Evolutionary conservation across 2,113 vertebrate species (phyloP).

Genomic region (Limnothrissa miodon): DNA sequence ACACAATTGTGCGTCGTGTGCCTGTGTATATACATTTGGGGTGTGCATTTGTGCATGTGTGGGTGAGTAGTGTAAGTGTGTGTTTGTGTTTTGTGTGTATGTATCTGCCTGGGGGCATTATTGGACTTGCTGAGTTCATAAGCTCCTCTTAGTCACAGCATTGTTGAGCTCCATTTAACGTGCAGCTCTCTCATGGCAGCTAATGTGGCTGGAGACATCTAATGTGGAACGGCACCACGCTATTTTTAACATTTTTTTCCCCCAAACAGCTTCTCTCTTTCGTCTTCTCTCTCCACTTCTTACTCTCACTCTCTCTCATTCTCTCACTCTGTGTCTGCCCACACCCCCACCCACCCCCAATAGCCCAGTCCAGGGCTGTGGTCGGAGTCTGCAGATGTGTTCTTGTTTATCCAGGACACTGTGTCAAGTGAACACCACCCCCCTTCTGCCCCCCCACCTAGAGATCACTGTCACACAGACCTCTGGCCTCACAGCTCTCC

Average conservation of each 20-base stretch:
- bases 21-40: neutral
- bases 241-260: constrained; percentile 26
- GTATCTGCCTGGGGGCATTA: neutral
- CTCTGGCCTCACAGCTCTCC: constrained; percentile 15
- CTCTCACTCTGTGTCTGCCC: neutral
- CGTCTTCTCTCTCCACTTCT: neutral
- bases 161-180: constrained; percentile 14
- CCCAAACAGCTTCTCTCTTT: constrained; percentile 17
- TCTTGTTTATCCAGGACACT: constrained; percentile 9
- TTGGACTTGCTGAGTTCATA: neutral
- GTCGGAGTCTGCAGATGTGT: constrained; percentile 22
- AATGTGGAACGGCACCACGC: constrained; percentile 16
- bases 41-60: neutral
- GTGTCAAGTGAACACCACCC: neutral
- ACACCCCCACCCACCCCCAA: neutral
- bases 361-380: neutral
- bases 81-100: neutral
- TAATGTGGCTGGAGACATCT: constrained; percentile 19
- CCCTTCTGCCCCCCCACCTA: constrained; percentile 4
- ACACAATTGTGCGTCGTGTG: neutral
- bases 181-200: constrained; percentile 14
- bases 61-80: neutral
- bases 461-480: constrained; percentile 16
- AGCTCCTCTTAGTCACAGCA: constrained; percentile 6
- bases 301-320: neutral